A percentile compares a stretch with the other conserved stretches of the same genome.
phyloP scores from a whole-genome alignment of 2,888 invertebrate species.

The Opisthograptis luteolata region DNA sequence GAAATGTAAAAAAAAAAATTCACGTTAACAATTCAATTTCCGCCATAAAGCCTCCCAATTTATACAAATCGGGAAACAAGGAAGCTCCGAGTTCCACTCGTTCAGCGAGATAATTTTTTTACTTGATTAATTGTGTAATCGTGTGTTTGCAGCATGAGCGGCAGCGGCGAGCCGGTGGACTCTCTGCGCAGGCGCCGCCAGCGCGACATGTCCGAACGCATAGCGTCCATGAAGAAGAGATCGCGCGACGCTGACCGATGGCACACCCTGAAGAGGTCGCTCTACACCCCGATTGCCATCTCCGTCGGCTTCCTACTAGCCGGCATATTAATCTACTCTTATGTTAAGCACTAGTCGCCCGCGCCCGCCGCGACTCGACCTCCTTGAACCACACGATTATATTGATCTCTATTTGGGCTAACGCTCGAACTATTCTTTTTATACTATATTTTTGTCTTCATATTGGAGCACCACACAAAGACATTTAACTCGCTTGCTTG shows the following conservation, averaged over 20 bases:
- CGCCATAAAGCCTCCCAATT: too few species aligned
- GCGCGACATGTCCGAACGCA: constrained; percentile 62
- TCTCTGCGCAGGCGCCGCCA: constrained; percentile 57
- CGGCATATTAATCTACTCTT: constrained; percentile 86
- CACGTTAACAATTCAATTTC: too few species aligned
- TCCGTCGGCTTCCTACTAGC: constrained; percentile 88
- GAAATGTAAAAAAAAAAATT: too few species aligned
- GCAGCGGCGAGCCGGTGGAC: constrained; percentile 38
- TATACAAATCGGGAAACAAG: too few species aligned
- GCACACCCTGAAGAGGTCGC: constrained; percentile 91
- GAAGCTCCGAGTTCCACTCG: too few species aligned
- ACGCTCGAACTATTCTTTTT: not conserved
- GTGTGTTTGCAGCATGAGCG: not conserved
- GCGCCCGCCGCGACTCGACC: not conserved
- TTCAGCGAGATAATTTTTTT: too few species aligned
- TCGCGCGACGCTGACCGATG: constrained; percentile 88
- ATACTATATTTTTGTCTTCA: not conserved
- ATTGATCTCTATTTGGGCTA: not conserved
- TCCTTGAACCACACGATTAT: not conserved
- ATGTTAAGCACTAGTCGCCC: constrained; percentile 72
- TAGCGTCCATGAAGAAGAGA: constrained; percentile 85
- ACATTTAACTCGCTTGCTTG: too few species aligned
- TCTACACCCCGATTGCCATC: constrained; percentile 89
- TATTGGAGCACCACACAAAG: too few species aligned
- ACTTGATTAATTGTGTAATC: too few species aligned